Evolutionary conservation across 2,888 invertebrate species (phyloP).

Genomic region (Arge pagana): DNA sequence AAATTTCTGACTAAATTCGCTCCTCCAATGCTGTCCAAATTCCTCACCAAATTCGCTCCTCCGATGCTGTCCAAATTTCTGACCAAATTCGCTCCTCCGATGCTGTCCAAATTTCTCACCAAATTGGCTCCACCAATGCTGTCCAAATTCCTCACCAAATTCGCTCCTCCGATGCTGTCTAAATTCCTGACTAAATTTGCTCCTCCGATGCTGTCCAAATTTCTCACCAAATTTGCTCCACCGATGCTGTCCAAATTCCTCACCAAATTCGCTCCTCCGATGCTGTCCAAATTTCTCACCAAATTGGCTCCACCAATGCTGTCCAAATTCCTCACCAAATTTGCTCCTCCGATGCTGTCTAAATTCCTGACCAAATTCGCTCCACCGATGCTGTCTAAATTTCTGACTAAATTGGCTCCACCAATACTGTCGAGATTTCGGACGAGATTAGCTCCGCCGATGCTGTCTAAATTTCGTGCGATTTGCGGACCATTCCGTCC

Average conservation of each 20-base stretch:
- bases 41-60: conserved; percentile 28
- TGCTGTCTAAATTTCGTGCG: conserved; percentile 31
- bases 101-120: conserved; percentile 19
- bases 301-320: conserved; percentile 44
- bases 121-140: too few relatives aligned
- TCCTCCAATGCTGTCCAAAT: conserved; percentile 34
- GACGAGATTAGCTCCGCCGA: conserved; percentile 59
- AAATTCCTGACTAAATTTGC: too few relatives aligned
- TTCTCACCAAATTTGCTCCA: conserved; percentile 21
- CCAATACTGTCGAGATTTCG: conserved; percentile 51
- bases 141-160: too few relatives aligned
- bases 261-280: conserved; percentile 58
- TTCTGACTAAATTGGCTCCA: conserved; percentile 44
- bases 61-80: conserved; percentile 32
- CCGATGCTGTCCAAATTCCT: conserved; percentile 36
- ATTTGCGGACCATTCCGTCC: too few relatives aligned
- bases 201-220: too few relatives aligned
- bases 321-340: conserved; percentile 58
- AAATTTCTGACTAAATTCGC: conserved; percentile 59
- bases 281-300: conserved; percentile 42
- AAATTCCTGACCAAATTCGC: conserved; percentile 28
- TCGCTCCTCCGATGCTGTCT: too few relatives aligned
- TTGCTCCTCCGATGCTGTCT: conserved; percentile 47
- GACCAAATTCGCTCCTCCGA: conserved; percentile 39
- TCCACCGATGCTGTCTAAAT: conserved; percentile 34